Base-by-base conservation (phyloP, 2,113 vertebrate species). In the Triplophysa siluroides region DNA sequence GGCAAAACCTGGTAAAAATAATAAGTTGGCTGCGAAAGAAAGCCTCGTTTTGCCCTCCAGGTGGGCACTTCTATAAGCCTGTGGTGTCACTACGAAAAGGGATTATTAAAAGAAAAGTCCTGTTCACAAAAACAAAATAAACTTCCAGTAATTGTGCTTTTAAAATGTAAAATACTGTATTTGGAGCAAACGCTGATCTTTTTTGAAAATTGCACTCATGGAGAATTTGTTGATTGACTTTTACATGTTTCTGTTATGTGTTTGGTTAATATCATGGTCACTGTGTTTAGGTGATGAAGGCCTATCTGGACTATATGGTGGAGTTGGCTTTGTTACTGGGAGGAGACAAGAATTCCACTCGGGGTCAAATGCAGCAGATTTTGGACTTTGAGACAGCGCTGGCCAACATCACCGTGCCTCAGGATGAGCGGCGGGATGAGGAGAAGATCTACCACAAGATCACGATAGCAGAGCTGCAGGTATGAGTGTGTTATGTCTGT, bases 381-480 rank as follows among this genome's bases (percentile, higher is more conserved):
- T 85, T 99, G 86, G 95, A 98, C 10, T 92, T 99, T 0, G 98
- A 99, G 91, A 95, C 89, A 0, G 89, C 91, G 2, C 90, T 99
- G 52, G 98, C 98, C 81, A 96, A 95, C 90, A 94, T 99, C 88
- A 98, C 97, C 0, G 95, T 98, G 54, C 96, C 98, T 0, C 97
- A 98, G 90, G 98, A 98, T 50, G 96, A 98, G 79, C 92, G 96
- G 6, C 86, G 98, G 0, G 97, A 99, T 0, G 98, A 99, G 0
- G 98, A 99, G 92, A 98, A 97, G 91, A 96, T 98, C 87, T 99
- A 99, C 86, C 95, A 97, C 88, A 98, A 96, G 86, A 94, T 97
- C 91, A 96, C 90, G 87, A 93, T 99, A 0, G 81, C 93, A 0
- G 96, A 99, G 76, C 90, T 99, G 23, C 97, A 99, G 96, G 98